Evolutionary conservation across 2,888 invertebrate species (phyloP), one percentile per base, ranked within the genome.

Genomic region (Laspeyria flexula): DNA sequence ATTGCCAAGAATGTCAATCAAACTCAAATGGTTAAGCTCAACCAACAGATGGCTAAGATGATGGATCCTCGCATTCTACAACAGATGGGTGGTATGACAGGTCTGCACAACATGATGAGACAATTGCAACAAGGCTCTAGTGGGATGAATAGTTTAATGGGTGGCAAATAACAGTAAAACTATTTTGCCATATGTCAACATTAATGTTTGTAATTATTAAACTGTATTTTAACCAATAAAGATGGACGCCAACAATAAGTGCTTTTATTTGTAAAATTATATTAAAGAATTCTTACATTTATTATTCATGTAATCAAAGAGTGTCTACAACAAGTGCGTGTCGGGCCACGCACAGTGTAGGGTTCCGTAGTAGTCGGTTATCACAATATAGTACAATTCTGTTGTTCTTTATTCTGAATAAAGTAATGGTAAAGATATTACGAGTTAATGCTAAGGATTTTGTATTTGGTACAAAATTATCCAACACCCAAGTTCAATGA

Each of bases 21-120:
- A 65, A 96, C 96, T 27, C 99, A 99, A 93, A 99, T 99, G 98
- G 97, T 98, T 0, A 99, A 99, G 89, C 93, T 99, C 7, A 99
- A 99, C 88, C 99, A 99, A 87, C 99, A 99, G 92, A 99, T 99
- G 99, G 99, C 99, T 4, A 98, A 98, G 88, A 99, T 99, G 98
- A 99, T 99, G 96, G 99, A 99, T 90, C 99, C 99, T 0, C 94
- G 99, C 52, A 98, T 99, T 65, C 93, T 99, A 41, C 99, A 99
- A 75, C 99, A 99, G 77, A 96, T 96, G 99, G 99, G 99, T 69
- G 99, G 99, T 16, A 98, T 99, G 95, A 95, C 96, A 13, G 99
- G 99, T 0, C 93, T 99, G 15, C 98, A 99, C 83, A 99, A 96
- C 80, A 99, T 99, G 97, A 99, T 99, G 99, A 93, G 97, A 72